Conservation (phyloP, 2,113 vertebrate species). For the Chauna torquata region DNA sequence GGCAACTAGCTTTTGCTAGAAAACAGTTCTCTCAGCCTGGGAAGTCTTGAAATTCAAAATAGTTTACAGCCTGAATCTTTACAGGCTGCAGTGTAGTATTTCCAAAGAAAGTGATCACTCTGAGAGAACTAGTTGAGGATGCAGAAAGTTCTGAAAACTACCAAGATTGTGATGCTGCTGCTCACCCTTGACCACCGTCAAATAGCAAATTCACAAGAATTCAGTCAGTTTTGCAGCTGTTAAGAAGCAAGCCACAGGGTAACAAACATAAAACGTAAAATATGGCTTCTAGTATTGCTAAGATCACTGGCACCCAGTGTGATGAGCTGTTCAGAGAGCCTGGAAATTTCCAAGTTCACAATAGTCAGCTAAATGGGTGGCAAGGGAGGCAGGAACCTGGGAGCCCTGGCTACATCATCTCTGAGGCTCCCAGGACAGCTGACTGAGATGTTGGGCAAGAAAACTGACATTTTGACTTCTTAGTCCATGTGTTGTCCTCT, state of each 20-base stretch:
- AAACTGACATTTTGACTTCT: neutral
- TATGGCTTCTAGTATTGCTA: neutral
- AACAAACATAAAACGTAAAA: neutral
- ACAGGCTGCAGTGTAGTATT: neutral
- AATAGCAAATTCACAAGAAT: neutral
- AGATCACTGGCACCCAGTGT: neutral
- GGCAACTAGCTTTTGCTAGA: neutral
- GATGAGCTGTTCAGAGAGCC: neutral
- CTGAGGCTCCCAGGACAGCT: neutral
- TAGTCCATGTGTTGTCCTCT: neutral
- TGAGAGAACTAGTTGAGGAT: neutral
- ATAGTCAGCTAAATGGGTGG: neutral
- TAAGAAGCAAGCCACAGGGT: neutral
- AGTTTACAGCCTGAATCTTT: neutral
- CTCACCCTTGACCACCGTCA: neutral
- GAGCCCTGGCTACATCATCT: neutral
- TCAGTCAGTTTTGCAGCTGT: neutral
- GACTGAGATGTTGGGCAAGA: neutral
- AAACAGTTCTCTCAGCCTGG: neutral
- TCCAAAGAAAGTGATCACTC: neutral
- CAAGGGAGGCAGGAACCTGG: neutral
- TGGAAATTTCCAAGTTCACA: neutral
- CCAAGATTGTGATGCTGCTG: neutral
- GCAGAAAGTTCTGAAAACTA: neutral
- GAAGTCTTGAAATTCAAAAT: neutral